Percentiles rank a stretch among this genome's conserved stretches.
Evolutionary conservation across 2,888 invertebrate genomes (phyloP).

Genomic region (Lepidochitona cinerea): DNA sequence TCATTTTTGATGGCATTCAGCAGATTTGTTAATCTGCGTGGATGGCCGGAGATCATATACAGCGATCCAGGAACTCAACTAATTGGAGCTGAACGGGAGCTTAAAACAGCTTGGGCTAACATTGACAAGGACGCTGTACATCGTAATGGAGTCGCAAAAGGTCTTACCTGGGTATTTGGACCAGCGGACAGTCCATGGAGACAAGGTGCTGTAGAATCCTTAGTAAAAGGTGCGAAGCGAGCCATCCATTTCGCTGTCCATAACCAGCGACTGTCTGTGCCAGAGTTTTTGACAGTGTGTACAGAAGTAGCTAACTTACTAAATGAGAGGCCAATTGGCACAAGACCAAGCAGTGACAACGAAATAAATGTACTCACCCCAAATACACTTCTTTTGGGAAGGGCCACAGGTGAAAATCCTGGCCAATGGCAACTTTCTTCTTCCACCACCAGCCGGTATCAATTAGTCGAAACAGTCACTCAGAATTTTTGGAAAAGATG

Average conservation of each 20-base stretch:
- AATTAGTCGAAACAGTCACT: neutral
- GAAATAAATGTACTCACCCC: conserved; percentile 1
- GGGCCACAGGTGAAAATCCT: neutral
- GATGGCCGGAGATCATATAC: neutral
- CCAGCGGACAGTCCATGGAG: conserved; percentile 6
- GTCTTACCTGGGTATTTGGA: conserved; percentile 4
- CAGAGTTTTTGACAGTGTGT: conserved; percentile 2
- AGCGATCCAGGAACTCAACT: conserved; percentile 5
- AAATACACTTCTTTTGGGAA: conserved; percentile 6
- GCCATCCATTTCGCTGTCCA: neutral
- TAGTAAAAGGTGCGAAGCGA: neutral
- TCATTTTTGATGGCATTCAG: conserved; percentile 1
- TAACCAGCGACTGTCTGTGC: neutral
- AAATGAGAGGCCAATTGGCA: conserved; percentile 4
- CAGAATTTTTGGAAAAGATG: neutral
- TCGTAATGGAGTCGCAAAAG: neutral
- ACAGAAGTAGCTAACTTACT: neutral
- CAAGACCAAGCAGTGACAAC: neutral
- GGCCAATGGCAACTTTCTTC: neutral
- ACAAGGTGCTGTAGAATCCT: conserved; percentile 6
- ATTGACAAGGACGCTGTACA: neutral
- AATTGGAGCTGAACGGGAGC: conserved; percentile 13
- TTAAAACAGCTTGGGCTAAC: neutral
- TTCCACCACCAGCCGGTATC: neutral
- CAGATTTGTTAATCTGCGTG: neutral